Conservation (phyloP, 2,888 invertebrate species). For the Antheraea yamamai region DNA sequence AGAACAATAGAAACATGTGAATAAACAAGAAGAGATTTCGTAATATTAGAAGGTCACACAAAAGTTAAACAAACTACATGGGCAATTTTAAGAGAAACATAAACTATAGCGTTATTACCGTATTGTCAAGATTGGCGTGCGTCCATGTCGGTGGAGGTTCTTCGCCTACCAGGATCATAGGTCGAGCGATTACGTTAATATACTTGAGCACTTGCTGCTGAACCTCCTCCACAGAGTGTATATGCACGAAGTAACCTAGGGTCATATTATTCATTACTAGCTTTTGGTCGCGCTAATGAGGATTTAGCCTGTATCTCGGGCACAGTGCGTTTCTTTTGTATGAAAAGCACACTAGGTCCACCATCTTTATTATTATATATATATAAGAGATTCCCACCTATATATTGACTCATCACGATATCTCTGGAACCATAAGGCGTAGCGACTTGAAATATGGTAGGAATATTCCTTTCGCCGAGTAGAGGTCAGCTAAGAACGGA, state of each 20-base stretch:
- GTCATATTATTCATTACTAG: slow-evolving; percentile 23
- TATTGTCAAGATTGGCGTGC: slow-evolving; percentile 93
- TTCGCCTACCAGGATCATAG: slow-evolving; percentile 87
- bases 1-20: neutral
- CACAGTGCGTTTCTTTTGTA: no score
- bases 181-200: slow-evolving; percentile 95
- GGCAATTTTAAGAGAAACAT: neutral
- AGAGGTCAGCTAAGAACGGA: no score
- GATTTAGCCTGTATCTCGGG: no score
- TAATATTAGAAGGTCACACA: neutral
- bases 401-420: no score
- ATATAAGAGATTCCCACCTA: no score
- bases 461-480: no score
- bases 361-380: no score
- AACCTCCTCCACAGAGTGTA: slow-evolving; percentile 97
- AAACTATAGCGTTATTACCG: slow-evolving; percentile 78
- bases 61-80: neutral
- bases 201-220: slow-evolving; percentile 98
- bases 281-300: no score
- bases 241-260: slow-evolving; percentile 95
- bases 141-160: slow-evolving; percentile 96
- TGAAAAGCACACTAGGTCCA: no score
- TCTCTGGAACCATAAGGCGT: no score
- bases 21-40: neutral
- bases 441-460: no score